These are phyloP conservation scores for Drosophila fuyamai DNA, from an alignment of 1,140 invertebrate genomes.

Conservation along the genomic window DNA sequence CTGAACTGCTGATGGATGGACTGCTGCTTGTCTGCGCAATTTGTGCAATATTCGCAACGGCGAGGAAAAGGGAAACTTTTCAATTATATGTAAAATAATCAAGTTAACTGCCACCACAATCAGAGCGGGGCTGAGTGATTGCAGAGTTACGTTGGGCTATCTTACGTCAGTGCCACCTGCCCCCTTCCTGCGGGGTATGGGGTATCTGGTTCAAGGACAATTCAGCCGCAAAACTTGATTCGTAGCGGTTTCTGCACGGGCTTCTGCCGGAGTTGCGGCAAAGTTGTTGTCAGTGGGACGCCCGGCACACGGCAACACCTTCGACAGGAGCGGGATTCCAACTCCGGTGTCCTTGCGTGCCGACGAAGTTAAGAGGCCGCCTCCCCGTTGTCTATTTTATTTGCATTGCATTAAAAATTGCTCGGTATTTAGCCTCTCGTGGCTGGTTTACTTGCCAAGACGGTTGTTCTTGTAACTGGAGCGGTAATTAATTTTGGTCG, in stretches of 20 bases:
- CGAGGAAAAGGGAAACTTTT: constrained; percentile 64
- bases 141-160: not conserved
- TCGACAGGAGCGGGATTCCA: constrained; percentile 26
- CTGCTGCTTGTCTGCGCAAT: constrained; percentile 54
- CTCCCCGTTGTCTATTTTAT: constrained; percentile 48
- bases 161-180: constrained; percentile 34
- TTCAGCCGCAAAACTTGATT: constrained; percentile 73
- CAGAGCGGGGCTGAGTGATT: constrained; percentile 20
- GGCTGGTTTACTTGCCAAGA: constrained; percentile 24
- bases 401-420: constrained; percentile 68
- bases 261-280: constrained; percentile 43
- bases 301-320: constrained; percentile 66
- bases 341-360: constrained; percentile 64
- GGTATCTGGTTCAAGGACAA: constrained; percentile 74
- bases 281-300: constrained; percentile 32
- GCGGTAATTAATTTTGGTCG: constrained; percentile 65
- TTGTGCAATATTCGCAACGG: constrained; percentile 66
- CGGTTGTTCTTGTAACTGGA: constrained; percentile 37
- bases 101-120: constrained; percentile 76
- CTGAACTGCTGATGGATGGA: constrained; percentile 24
- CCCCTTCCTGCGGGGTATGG: constrained; percentile 1
- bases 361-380: constrained; percentile 48
- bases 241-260: constrained; percentile 56
- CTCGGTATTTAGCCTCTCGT: constrained; percentile 37
- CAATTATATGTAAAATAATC: constrained; percentile 82